Evolutionary conservation across 2,113 vertebrate species (phyloP).

Genomic region (Cnemophilus loriae): DNA sequence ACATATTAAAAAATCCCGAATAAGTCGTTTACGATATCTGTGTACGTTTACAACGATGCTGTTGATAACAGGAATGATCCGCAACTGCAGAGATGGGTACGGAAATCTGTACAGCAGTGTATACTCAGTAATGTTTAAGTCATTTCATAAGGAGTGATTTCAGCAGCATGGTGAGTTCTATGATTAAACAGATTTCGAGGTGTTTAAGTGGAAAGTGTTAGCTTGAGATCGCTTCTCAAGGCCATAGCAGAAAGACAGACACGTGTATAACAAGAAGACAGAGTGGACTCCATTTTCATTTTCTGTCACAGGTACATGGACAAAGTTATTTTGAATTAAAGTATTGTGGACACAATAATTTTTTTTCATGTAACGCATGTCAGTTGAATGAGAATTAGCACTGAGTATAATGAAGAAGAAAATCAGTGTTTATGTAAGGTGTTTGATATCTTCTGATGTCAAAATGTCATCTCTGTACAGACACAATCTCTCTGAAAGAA

Average conservation of each 20-base stretch:
- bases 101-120: not conserved
- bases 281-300: not conserved
- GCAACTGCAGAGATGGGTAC: not conserved
- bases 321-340: not conserved
- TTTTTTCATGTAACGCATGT: not conserved
- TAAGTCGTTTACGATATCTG: not conserved
- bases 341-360: not conserved
- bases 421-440: not conserved
- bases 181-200: not conserved
- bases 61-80: not conserved
- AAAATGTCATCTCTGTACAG: not conserved
- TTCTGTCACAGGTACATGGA: not conserved
- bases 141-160: not conserved
- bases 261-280: not conserved
- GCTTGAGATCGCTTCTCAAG: not conserved
- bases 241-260: not conserved
- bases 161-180: not conserved
- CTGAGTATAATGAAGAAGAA: not conserved
- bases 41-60: fast-evolving
- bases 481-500: not conserved
- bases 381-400: not conserved
- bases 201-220: not conserved
- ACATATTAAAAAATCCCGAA: not conserved
- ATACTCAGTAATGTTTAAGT: not conserved
- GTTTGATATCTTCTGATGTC: not conserved